Conservation (phyloP, 2,797 vertebrate species). For the Lepidocolaptes lacrymiger region DNA sequence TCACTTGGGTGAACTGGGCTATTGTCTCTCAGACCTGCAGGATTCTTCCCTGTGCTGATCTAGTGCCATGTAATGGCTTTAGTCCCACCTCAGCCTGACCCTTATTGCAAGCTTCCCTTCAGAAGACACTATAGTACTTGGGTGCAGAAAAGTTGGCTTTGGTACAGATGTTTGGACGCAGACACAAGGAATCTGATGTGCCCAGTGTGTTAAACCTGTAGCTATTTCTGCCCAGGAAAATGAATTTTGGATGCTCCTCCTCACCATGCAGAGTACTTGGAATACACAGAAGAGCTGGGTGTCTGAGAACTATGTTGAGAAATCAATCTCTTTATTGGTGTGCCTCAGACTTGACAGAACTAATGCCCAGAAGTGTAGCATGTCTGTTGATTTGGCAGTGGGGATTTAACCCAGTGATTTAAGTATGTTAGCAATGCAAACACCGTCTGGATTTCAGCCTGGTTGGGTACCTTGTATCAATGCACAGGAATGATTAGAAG, state of each 20-base stretch:
- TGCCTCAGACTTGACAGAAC: neutral
- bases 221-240: neutral
- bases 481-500: neutral
- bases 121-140: fast-evolving
- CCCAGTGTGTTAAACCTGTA: neutral
- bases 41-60: neutral
- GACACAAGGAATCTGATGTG: too few species aligned
- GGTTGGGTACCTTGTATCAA: neutral
- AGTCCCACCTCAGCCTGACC: neutral
- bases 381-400: neutral
- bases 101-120: neutral
- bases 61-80: fast-evolving
- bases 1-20: neutral
- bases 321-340: neutral
- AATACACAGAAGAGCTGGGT: neutral
- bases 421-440: neutral
- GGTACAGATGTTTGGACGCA: fast-evolving
- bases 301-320: neutral
- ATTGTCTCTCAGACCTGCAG: neutral
- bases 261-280: neutral
- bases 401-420: neutral
- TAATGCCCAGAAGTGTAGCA: neutral
- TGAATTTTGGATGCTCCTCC: neutral
- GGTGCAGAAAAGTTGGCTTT: neutral
- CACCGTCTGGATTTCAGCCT: neutral